Evolutionary conservation across 2,888 invertebrate species (phyloP).

Genomic region (Nymphalis polychloros): DNA sequence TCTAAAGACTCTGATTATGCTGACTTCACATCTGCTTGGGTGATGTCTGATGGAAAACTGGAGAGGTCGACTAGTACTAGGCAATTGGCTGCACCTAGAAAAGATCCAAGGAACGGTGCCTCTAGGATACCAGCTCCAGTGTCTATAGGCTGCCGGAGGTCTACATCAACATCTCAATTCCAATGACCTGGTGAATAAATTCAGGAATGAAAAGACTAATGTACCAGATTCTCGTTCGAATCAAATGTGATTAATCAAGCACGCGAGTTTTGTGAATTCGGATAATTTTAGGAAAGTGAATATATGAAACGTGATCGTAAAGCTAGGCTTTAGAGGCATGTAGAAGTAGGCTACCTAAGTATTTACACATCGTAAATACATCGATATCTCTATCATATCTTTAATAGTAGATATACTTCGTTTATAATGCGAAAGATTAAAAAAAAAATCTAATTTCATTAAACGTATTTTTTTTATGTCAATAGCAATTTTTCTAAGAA

Average conservation of each 20-base stretch:
- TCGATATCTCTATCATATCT: slow-evolving; percentile 45
- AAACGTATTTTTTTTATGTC: slow-evolving; percentile 36
- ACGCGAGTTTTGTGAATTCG: slow-evolving; percentile 32
- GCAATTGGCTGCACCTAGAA: slow-evolving; percentile 73
- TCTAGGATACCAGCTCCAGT: slow-evolving; percentile 77
- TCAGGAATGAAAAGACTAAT: slow-evolving; percentile 45
- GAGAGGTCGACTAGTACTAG: slow-evolving; percentile 82
- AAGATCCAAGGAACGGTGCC: slow-evolving; percentile 68
- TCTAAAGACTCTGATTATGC: slow-evolving; percentile 83
- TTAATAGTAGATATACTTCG: slow-evolving; percentile 37
- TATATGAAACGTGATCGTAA: slow-evolving; percentile 11
- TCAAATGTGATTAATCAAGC: slow-evolving; percentile 33
- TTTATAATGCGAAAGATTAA: slow-evolving; percentile 22
- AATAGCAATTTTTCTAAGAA: slow-evolving; percentile 10
- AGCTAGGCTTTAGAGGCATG: slow-evolving; percentile 14
- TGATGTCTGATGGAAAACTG: slow-evolving; percentile 86
- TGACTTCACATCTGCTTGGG: slow-evolving; percentile 87
- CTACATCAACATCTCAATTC: slow-evolving; percentile 74
- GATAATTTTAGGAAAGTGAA: slow-evolving; percentile 27
- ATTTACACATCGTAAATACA: slow-evolving; percentile 12
- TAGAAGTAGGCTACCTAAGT: neutral
- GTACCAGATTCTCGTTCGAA: slow-evolving; percentile 33
- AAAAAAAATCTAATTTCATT: slow-evolving; percentile 34
- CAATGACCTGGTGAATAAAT: slow-evolving; percentile 57
- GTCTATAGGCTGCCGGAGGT: slow-evolving; percentile 69